Evolutionary conservation across 2,797 vertebrate species (phyloP), one percentile per base, ranked within the genome.

Genomic region (Pseudochromis fuscus): DNA sequence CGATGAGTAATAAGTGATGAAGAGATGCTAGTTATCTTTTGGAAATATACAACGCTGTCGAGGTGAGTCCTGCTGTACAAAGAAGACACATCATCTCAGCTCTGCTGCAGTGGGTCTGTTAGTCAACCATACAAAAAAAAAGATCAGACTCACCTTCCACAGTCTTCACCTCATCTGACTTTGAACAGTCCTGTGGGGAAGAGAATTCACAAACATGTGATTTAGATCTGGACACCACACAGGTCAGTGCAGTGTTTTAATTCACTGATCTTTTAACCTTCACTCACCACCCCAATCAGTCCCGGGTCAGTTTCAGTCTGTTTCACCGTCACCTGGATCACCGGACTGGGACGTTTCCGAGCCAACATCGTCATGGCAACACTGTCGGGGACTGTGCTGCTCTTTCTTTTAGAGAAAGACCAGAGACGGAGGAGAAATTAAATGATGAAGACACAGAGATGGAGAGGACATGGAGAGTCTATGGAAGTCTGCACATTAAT

Each of bases 281-380:
- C 49, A 87, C 88, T 87, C 75, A 95, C 94, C 89, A 94, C 93
- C 40, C 94, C 94, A n/a, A 95, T 94, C 44, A 95, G 82, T 40
- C 94, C 94, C 3, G 89, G 91, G 81, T 91, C 89, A 0, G 90
- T 86, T 83, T 95, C 94, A 13, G 94, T 96, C 69, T 91, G 94
- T 72, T 94, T 94, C 48, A 96, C 94, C 37, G 95, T 96, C 87
- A 96, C 94, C 38, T 90, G 95, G 82, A 96, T 94, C 31, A 97
- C 94, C 7, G 95, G 94, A 49, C 96, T 96, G 24, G 93, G 90
- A 59, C 89, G 90, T 79, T 93, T 94, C 23, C 61, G 87, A 45
- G 77, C 93, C 84, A 92, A 37, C 57, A 95, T 95, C 40, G 93
- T 87, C 62, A 95, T 87, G 65, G 92, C 93, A 89, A 93, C 85